Evolutionary conservation across 2,888 invertebrate genomes (phyloP).

Genomic region (Campaea margaritaria): DNA sequence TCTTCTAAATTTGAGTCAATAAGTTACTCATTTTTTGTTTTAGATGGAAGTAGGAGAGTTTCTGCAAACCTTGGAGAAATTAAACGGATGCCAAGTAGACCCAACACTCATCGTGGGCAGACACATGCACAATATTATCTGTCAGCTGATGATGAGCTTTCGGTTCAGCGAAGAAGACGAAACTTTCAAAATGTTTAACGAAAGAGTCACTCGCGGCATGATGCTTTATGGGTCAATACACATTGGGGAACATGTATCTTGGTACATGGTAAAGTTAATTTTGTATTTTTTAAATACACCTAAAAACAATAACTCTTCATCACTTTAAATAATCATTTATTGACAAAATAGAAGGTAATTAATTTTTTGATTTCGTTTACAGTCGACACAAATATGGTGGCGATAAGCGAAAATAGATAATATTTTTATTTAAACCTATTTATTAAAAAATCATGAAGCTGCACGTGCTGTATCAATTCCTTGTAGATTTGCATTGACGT

Average conservation of each 20-base stretch:
- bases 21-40: conserved; percentile 29
- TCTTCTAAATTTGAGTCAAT: too few species aligned
- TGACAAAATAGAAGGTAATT: too few species aligned
- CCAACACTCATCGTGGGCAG: conserved; percentile 89
- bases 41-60: conserved; percentile 90
- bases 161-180: conserved; percentile 89
- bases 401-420: too few species aligned
- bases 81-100: conserved; percentile 80
- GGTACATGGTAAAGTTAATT: conserved; percentile 83
- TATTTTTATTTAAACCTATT: too few species aligned
- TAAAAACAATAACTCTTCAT: neutral
- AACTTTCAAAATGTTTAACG: conserved; percentile 89
- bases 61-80: conserved; percentile 62
- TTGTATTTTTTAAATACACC: too few species aligned
- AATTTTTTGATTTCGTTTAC: too few species aligned
- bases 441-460: too few species aligned
- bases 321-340: neutral
- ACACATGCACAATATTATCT: conserved; percentile 93
- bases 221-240: conserved; percentile 90
- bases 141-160: conserved; percentile 92
- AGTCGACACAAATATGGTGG: too few species aligned
- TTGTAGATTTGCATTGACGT: too few species aligned
- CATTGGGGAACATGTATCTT: conserved; percentile 90
- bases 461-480: too few species aligned
- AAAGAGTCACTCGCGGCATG: conserved; percentile 92